Percentiles rank a stretch among this genome's conserved stretches.
These are phyloP conservation scores for Drosophila ironensis DNA, from an alignment of 1,140 invertebrate species.

Conservation along the genomic window DNA sequence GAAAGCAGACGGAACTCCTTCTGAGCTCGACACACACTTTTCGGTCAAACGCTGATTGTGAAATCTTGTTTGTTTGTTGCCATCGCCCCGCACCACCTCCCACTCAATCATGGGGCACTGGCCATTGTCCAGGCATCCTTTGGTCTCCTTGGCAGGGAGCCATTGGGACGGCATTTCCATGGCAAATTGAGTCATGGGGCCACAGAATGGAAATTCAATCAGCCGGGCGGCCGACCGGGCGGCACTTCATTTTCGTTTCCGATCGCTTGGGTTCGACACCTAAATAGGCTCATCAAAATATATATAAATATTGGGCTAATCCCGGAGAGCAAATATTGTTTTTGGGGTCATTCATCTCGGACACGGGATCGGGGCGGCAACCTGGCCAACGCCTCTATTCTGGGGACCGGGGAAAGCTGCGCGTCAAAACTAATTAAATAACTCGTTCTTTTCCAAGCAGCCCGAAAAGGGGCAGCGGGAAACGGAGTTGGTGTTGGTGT, in stretches of 20 bases:
- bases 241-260: background rate
- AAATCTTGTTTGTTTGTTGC: constrained; percentile 73
- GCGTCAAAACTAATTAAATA: constrained; percentile 79
- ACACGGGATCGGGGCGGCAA: constrained; percentile 41
- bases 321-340: too few species aligned
- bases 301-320: too few species aligned
- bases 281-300: too few species aligned
- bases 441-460: constrained; percentile 51
- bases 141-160: background rate
- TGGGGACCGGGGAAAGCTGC: constrained; percentile 20
- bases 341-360: background rate
- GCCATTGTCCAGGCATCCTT: constrained; percentile 20
- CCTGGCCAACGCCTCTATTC: background rate
- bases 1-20: background rate
- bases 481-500: background rate
- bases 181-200: constrained; percentile 31
- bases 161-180: background rate
- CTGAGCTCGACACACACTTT: constrained; percentile 66
- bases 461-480: background rate
- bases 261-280: too few species aligned
- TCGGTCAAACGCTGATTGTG: constrained; percentile 66
- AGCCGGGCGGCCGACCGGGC: background rate
- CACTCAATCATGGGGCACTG: constrained; percentile 36
- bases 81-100: constrained; percentile 5
- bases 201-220: constrained; percentile 42